Conservation (phyloP, 2,888 invertebrate genomes). For the Blastobasis lacticolella region DNA sequence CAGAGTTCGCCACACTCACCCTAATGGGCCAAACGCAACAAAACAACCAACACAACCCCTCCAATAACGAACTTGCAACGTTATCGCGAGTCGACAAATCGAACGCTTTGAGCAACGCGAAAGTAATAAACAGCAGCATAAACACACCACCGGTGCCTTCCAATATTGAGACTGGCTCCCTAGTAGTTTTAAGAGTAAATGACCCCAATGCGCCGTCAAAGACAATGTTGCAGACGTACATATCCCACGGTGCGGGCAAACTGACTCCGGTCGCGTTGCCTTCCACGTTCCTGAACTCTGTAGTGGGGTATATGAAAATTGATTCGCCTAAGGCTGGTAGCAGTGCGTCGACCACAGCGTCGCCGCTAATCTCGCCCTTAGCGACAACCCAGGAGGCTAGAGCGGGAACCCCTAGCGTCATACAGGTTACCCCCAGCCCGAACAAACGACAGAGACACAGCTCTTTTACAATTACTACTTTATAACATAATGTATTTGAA, state of each 20-base stretch:
- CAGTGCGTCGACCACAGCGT: constrained; percentile 50
- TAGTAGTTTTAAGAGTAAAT: constrained; percentile 57
- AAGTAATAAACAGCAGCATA: constrained; percentile 6
- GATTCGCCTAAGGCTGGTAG: constrained; percentile 33
- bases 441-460: constrained; percentile 41
- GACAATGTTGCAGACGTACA: constrained; percentile 62
- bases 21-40: constrained; percentile 11
- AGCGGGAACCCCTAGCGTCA: constrained; percentile 29
- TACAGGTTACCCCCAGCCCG: constrained; percentile 37
- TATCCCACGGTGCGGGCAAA: constrained; percentile 45
- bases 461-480: constrained; percentile 57
- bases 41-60: constrained; percentile 7
- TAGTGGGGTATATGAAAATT: constrained; percentile 58
- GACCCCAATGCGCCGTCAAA: constrained; percentile 56
- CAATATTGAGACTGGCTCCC: constrained; percentile 54
- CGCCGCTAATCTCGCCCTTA: constrained; percentile 49
- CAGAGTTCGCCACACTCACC: constrained; percentile 17
- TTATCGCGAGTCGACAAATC: constrained; percentile 15
- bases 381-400: constrained; percentile 41
- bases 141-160: constrained; percentile 30
- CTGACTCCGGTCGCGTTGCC: constrained; percentile 53
- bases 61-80: constrained; percentile 14
- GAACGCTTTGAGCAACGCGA: constrained; percentile 1
- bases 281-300: constrained; percentile 44
- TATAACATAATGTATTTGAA: constrained; percentile 10